Evolutionary conservation across 2,888 invertebrate genomes (phyloP).

Genomic region (Xestia rhomboidea): DNA sequence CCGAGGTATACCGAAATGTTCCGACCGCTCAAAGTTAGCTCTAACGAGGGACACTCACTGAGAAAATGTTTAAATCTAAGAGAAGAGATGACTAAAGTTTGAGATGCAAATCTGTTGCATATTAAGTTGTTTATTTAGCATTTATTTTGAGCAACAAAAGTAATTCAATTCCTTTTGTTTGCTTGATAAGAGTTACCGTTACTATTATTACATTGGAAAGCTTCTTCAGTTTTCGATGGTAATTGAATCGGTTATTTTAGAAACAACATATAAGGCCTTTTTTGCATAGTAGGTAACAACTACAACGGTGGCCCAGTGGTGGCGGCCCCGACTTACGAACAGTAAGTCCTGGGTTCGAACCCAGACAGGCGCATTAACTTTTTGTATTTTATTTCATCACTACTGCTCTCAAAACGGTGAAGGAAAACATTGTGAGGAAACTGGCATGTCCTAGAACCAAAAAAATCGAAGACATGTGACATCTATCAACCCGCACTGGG

Average conservation of each 20-base stretch:
- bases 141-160: not conserved
- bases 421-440: too few relatives aligned
- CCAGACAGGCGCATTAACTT: too few relatives aligned
- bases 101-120: not conserved
- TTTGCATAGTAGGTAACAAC: not conserved
- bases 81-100: conserved; percentile 23
- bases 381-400: too few relatives aligned
- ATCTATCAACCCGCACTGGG: too few relatives aligned
- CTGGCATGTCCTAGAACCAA: too few relatives aligned
- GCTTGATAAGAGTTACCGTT: not conserved
- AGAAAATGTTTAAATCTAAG: conserved; percentile 21
- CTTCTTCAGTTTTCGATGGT: not conserved
- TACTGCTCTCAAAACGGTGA: too few relatives aligned
- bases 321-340: too few relatives aligned
- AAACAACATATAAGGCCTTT: not conserved
- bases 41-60: conserved; percentile 42
- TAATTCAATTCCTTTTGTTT: not conserved
- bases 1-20: conserved; percentile 36
- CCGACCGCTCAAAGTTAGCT: conserved; percentile 16
- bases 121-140: not conserved
- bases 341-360: too few relatives aligned
- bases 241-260: not conserved
- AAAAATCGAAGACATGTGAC: too few relatives aligned
- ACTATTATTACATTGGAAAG: not conserved
- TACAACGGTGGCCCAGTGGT: too few relatives aligned